phyloP scores from a whole-genome alignment of 1,140 invertebrate species.

The Hirudo medicinalis region DNA sequence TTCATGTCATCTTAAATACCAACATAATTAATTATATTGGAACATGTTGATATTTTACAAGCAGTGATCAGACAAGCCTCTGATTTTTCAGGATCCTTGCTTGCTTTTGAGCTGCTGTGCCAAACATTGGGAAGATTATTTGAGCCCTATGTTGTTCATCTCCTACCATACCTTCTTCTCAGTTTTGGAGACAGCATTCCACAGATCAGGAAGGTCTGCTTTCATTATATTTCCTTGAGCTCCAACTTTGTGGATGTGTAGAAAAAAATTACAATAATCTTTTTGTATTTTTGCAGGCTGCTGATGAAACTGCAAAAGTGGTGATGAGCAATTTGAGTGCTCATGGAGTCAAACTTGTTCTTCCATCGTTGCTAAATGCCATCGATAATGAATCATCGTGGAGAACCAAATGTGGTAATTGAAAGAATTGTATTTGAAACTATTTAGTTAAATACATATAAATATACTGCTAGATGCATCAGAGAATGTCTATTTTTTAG shows the following conservation, averaged over 20 bases:
- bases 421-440: no score
- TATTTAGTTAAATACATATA: no score
- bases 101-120: conserved; percentile 95
- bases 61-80: background rate
- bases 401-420: conserved; percentile 82
- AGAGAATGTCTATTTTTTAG: conserved; percentile 40
- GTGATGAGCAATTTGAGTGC: conserved; percentile 92
- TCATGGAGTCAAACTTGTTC: conserved; percentile 89
- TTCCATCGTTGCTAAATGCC: conserved; percentile 74
- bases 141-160: conserved; percentile 95
- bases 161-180: conserved; percentile 79
- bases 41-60: no score
- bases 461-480: background rate
- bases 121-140: conserved; percentile 85
- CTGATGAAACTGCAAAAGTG: conserved; percentile 60
- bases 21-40: no score
- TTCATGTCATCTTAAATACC: no score
- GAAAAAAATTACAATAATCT: background rate
- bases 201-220: conserved; percentile 44
- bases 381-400: conserved; percentile 94
- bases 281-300: conserved; percentile 49
- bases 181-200: conserved; percentile 91
- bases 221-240: background rate
- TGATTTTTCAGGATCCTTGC: conserved; percentile 59
- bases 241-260: background rate